phyloP scores from a whole-genome alignment of 2,113 vertebrate species.

The Megaptera novaeangliae region DNA sequence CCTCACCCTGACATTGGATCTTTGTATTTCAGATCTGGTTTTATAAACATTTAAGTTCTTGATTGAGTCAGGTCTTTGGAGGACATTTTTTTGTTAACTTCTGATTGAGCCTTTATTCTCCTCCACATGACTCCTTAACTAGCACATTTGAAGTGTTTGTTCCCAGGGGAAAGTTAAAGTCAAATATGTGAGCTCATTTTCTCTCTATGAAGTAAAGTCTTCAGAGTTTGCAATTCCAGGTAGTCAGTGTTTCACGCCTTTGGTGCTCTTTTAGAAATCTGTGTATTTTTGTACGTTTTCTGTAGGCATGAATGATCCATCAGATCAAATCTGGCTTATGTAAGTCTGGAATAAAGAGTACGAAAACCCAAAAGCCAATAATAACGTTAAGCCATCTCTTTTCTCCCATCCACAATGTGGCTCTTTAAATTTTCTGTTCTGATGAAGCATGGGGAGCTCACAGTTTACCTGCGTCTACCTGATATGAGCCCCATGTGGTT shows the following conservation, averaged over 20 bases:
- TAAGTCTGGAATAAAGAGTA: neutral
- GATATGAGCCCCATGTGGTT: neutral
- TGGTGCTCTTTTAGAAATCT: neutral
- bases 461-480: neutral
- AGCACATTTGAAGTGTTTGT: neutral
- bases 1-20: neutral
- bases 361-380: neutral
- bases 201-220: neutral
- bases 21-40: neutral
- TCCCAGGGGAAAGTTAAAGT: neutral
- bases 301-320: neutral
- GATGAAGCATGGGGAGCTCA: neutral
- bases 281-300: neutral
- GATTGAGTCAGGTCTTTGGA: neutral
- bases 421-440: neutral
- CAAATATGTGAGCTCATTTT: slow-evolving; percentile 14
- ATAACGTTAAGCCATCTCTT: neutral
- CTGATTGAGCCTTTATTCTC: slow-evolving; percentile 25
- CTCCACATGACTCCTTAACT: neutral
- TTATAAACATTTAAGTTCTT: neutral
- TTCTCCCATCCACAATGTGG: neutral
- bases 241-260: neutral
- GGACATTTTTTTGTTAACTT: neutral
- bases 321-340: neutral
- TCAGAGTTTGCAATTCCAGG: neutral